phyloP scores from a whole-genome alignment of 2,797 vertebrate genomes.

The Tachyglossus aculeatus region DNA sequence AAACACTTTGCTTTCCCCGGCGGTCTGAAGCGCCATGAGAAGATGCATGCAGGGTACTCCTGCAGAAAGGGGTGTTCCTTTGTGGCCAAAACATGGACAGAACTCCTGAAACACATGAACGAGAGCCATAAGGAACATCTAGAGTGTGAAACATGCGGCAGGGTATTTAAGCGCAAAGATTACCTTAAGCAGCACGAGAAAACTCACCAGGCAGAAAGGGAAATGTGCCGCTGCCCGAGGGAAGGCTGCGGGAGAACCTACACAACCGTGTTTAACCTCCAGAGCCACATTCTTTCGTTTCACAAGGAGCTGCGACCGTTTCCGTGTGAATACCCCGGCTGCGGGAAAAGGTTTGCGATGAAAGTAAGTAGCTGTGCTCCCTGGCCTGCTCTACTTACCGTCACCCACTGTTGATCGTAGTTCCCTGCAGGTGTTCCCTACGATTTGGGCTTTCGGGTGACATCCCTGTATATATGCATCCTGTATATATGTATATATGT shows the following conservation, averaged over 20 bases:
- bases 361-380: constrained; percentile 72
- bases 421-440: too few species aligned
- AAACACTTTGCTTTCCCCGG: constrained; percentile 75
- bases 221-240: constrained; percentile 73
- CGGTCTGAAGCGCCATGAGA: constrained; percentile 82
- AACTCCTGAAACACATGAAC: constrained; percentile 82
- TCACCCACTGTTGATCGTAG: too few species aligned
- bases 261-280: constrained; percentile 84
- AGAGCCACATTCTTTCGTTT: constrained; percentile 86
- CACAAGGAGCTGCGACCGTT: constrained; percentile 85
- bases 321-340: constrained; percentile 78
- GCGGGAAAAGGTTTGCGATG: constrained; percentile 86
- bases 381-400: too few species aligned
- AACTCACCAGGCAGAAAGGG: constrained; percentile 73
- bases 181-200: constrained; percentile 81
- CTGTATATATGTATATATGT: too few species aligned
- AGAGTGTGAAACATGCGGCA: constrained; percentile 80
- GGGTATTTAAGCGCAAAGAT: constrained; percentile 79
- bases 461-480: too few species aligned
- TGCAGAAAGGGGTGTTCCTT: constrained; percentile 86
- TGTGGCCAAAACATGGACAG: constrained; percentile 88
- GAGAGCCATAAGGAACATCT: constrained; percentile 80
- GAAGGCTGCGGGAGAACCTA: constrained; percentile 84
- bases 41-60: constrained; percentile 84
- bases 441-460: too few species aligned